A percentile compares a stretch with the other conserved stretches of the same genome.
These are phyloP conservation scores for Eupelmus urozonus DNA, from an alignment of 2,888 invertebrate genomes.

Conservation along the genomic window DNA sequence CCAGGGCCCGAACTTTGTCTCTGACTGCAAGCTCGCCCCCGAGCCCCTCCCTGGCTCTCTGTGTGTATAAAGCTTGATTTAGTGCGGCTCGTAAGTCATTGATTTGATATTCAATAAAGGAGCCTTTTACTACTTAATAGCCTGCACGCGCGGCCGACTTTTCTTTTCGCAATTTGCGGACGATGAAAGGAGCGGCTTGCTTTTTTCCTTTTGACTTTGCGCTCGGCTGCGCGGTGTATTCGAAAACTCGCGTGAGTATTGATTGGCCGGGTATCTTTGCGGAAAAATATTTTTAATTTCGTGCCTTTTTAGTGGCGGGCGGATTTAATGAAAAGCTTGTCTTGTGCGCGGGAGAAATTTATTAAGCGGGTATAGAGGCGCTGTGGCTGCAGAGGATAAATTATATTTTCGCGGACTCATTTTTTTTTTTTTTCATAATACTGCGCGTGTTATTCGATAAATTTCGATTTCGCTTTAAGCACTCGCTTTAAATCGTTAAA, in stretches of 20 bases:
- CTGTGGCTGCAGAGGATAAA: conserved; percentile 9
- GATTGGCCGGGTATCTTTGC: no score
- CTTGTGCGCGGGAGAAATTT: neutral
- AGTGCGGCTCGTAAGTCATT: conserved; percentile 50
- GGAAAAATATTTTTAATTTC: neutral
- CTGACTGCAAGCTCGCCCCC: no score
- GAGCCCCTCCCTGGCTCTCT: neutral
- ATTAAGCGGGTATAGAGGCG: neutral
- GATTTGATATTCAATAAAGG: conserved; percentile 52
- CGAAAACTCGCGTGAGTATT: no score
- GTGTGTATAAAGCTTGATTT: conserved; percentile 50
- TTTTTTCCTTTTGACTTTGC: neutral
- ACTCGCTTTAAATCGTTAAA: neutral
- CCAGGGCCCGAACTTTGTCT: no score
- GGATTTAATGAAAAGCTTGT: conserved; percentile 22
- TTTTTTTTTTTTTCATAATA: neutral
- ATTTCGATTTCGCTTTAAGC: neutral
- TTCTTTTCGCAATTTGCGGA: conserved; percentile 9
- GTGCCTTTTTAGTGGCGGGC: neutral
- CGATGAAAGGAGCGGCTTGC: neutral
- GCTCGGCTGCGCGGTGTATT: no score
- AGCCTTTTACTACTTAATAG: conserved; percentile 29
- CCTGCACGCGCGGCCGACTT: neutral
- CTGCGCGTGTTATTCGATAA: neutral
- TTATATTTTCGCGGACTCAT: conserved; percentile 16